Evolutionary conservation across 2,888 invertebrate species (phyloP), one percentile per base, ranked within the genome.

Genomic region (Calliphora vomitoria): DNA sequence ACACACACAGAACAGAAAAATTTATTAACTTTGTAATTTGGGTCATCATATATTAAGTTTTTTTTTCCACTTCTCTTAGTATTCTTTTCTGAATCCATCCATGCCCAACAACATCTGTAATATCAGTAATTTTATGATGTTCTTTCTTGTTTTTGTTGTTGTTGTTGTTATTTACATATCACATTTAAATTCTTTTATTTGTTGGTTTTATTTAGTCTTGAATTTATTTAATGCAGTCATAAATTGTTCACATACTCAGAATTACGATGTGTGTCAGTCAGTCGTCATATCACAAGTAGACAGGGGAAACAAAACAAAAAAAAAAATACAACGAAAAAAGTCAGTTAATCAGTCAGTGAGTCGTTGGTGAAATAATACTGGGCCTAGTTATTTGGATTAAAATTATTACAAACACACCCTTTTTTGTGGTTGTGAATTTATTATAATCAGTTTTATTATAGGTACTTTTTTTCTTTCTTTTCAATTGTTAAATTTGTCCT

Each of bases 11-110:
- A 47, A 82, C n/a, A n/a, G n/a, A 82, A 53, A 53, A 68, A 71
- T 66, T 76, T 91, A 89, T 91, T 92, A 92, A 91, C 89, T 84
- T 78, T 90, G 88, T 89, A 92, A 92, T 92, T 92, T 92, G 89
- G 92, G 91, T 92, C 91, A 91, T 89, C 74, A 80, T 58, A 79
- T 55, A 25, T 72, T 62, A 35, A 66, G 18, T 25, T 6, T 44
- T 58, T 41, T 58, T 5, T 50, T 44, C 15, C 13, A 8, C 44
- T 31, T 18, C 20, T 41, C 5, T 58, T 20, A 15, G 10, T 55
- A 31, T 41, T 71, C 62, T 20, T 50, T 50, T 31, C 13, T 80
- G 74, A 44, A 31, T 13, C 66, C 66, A 58, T 60, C 18, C 68
- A 60, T 58, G 5, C 31, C 62, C 44, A 53, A 68, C 68, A 68